phyloP scores from a whole-genome alignment of 2,797 vertebrate species.

The Crypturellus tataupa region DNA sequence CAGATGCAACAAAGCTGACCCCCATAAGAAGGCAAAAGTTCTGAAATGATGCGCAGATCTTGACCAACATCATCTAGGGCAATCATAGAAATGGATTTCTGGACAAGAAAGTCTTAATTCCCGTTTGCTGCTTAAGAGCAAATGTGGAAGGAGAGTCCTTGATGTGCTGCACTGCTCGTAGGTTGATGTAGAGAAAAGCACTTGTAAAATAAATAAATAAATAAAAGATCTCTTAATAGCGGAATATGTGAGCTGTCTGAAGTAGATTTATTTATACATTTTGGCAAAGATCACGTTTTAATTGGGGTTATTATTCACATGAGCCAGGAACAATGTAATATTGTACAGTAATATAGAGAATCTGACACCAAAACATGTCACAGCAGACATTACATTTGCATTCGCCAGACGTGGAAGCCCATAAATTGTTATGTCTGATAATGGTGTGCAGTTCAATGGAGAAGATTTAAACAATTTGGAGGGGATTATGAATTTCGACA shows the following conservation, averaged over 20 bases:
- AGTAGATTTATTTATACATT: constrained; percentile 40
- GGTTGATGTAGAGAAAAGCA: not conserved
- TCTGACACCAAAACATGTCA: constrained; percentile 50
- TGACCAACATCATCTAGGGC: not conserved
- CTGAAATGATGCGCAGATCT: not conserved
- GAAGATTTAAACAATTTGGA: constrained; percentile 63
- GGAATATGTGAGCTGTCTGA: constrained; percentile 49
- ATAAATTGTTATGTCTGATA: constrained; percentile 64
- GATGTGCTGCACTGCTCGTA: not conserved
- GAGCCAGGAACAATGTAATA: constrained; percentile 6
- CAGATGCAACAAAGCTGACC: not conserved
- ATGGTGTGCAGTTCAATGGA: constrained; percentile 48
- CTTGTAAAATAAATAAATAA: constrained; percentile 20
- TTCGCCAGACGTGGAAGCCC: constrained; percentile 59
- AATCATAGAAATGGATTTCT: not conserved
- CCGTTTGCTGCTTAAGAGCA: not conserved
- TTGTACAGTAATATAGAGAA: constrained; percentile 45
- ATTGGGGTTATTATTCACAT: constrained; percentile 47
- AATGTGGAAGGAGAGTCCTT: not conserved
- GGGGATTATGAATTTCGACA: constrained; percentile 63
- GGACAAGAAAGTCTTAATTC: constrained; percentile 25
- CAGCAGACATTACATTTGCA: constrained; percentile 29
- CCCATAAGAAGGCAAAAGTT: not conserved
- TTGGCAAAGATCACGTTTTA: constrained; percentile 45
- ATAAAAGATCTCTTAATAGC: not conserved